Base-by-base conservation (phyloP, 2,797 vertebrate species). In the Prunella strophiata region DNA sequence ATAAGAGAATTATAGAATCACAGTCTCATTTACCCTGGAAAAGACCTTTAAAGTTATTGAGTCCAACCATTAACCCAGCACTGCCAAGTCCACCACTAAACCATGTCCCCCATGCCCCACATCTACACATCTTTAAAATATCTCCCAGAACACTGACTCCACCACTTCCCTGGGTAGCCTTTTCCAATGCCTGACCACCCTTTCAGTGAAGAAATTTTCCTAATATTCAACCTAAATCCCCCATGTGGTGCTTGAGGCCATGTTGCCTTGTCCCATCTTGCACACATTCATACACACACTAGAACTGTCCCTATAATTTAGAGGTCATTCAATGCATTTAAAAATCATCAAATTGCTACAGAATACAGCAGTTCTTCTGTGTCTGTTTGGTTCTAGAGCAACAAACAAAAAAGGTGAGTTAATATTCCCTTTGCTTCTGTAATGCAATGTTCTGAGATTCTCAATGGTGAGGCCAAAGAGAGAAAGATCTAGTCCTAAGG, bases 71-170 rank as follows among this genome's bases (percentile, higher is more conserved):
- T 38, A 45, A 52, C 16, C 4, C 26, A 61, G 45, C 26, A 20
- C 23, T n/a, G 16, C 13, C 16, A 45, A 52, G 29, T 52, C 40
- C 9, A 23, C n/a, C 54, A 43, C 27, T 23, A 52, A 50, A 52
- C 18, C 45, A 11, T 30, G 36, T 27, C 3, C 10, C 14, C 32
- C 8, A 23, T 15, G 10, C 4, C 47, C 12, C 82, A 36, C 27
- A 40, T 61, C 43, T 50, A 50, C 21, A 45, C 2, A 18, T 14
- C n/a, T 40, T 57, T 62, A 68, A 85, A 23, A 23, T 45, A 32
- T 25, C 5, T 40, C 34, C 34, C 17, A 0, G 1, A 47, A 50
- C 0, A 0, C 45, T 17, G 48, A n/a, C 36, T 36, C 18, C 9
- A 29, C 27, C 19, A 17, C 15, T 29, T 62, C 23, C 8, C n/a